These are phyloP conservation scores for Perizoma flavofasciatum DNA, from an alignment of 2,888 invertebrate genomes.

Conservation along the genomic window DNA sequence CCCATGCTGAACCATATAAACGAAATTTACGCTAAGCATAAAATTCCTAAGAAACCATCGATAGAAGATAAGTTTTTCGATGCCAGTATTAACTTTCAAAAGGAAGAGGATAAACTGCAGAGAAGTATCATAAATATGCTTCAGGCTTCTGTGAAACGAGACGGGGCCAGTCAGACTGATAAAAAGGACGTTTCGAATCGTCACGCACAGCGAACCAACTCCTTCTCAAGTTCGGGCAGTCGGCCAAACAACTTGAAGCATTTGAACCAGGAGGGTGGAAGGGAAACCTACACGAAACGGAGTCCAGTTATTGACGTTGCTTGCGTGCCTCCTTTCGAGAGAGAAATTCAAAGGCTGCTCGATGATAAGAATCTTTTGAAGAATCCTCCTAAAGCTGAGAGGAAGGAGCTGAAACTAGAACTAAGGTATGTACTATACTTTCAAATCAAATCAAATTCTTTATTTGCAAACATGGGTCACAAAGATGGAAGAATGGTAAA, in stretches of 20 bases:
- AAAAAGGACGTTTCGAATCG: constrained; percentile 83
- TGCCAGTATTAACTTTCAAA: constrained; percentile 64
- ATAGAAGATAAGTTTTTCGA: constrained; percentile 74
- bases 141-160: constrained; percentile 84
- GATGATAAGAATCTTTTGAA: constrained; percentile 88
- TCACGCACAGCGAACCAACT: constrained; percentile 69
- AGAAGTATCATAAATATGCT: constrained; percentile 80
- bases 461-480: too few species aligned
- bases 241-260: constrained; percentile 81
- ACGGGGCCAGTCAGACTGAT: constrained; percentile 87
- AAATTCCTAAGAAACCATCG: constrained; percentile 67
- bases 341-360: constrained; percentile 90
- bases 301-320: constrained; percentile 76
- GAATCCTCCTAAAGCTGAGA: constrained; percentile 84
- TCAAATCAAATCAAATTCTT: too few species aligned
- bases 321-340: constrained; percentile 88
- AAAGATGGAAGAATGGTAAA: too few species aligned
- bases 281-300: constrained; percentile 74
- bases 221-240: constrained; percentile 81
- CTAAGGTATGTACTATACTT: constrained; percentile 56
- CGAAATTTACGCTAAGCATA: constrained; percentile 74
- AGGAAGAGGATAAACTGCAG: constrained; percentile 77
- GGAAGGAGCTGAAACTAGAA: constrained; percentile 85
- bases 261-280: constrained; percentile 75
- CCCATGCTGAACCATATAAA: constrained; percentile 65